Conservation (phyloP, 2,113 vertebrate species). For the Gopherus evgoodei region DNA sequence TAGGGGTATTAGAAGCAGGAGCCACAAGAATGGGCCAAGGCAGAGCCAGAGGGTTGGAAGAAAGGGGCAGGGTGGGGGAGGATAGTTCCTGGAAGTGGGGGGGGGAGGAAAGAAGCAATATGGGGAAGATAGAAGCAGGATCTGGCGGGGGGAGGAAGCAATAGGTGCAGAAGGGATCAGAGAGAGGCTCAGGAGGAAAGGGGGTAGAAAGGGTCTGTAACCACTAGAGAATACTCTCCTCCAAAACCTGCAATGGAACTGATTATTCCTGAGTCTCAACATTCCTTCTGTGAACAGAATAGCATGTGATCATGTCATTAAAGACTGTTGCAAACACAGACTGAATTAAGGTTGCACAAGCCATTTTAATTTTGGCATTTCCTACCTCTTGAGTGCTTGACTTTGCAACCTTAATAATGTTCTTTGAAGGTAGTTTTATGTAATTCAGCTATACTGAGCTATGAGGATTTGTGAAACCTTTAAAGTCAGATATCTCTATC, state of each 20-base stretch:
- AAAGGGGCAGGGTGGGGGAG: too few species aligned
- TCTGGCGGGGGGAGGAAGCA: too few species aligned
- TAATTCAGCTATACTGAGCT: neutral
- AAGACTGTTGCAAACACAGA: neutral
- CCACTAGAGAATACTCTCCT: too few species aligned
- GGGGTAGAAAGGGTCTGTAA: neutral
- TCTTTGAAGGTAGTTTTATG: neutral
- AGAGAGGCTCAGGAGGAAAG: neutral
- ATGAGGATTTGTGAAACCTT: neutral
- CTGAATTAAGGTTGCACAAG: neutral
- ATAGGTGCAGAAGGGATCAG: neutral
- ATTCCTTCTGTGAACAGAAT: neutral
- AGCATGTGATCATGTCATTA: neutral
- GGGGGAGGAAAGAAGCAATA: neutral
- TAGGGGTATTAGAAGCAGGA: neutral
- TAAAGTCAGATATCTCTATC: neutral
- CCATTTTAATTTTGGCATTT: neutral
- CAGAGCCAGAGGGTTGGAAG: neutral
- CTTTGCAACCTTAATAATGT: neutral
- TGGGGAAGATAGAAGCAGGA: too few species aligned
- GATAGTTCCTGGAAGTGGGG: too few species aligned
- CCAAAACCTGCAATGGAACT: too few species aligned
- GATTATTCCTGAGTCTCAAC: too few species aligned
- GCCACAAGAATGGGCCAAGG: too few species aligned
- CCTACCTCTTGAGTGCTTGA: neutral